These are phyloP conservation scores for Tachyglossus aculeatus DNA, from an alignment of 2,797 vertebrate species.

Conservation along the genomic window DNA sequence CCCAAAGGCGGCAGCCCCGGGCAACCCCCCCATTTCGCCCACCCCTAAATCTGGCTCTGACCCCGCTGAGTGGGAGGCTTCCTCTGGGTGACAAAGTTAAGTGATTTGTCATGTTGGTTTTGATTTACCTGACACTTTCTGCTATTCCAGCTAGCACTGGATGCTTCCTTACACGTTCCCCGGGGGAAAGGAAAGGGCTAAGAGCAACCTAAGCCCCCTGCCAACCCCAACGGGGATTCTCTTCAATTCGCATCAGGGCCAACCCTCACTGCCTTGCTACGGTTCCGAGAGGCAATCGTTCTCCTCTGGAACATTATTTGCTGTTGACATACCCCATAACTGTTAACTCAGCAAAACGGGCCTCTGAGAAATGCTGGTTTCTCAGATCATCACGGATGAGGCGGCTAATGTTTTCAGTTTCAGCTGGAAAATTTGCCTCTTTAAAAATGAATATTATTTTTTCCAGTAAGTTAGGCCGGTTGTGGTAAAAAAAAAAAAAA, in stretches of 20 bases:
- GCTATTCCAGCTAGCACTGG: not conserved
- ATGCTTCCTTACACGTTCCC: not conserved
- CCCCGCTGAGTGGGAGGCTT: not conserved
- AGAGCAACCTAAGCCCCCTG: not conserved
- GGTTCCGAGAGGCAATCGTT: not conserved
- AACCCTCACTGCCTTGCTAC: too few relatives aligned
- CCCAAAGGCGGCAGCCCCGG: too few relatives aligned
- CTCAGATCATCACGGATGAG: constrained; percentile 71
- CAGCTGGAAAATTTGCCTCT: constrained; percentile 76
- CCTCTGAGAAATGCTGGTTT: constrained; percentile 72
- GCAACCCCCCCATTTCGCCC: too few relatives aligned
- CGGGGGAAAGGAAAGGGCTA: not conserved
- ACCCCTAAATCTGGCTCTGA: not conserved
- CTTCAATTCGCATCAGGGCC: too few relatives aligned
- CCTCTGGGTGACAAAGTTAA: too few relatives aligned
- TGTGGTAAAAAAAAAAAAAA: constrained; percentile 73
- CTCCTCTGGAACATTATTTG: constrained; percentile 36
- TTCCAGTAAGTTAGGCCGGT: constrained; percentile 75
- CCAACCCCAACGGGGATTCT: not conserved
- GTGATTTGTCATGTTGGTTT: not conserved
- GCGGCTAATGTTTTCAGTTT: constrained; percentile 77
- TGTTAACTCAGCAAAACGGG: constrained; percentile 69
- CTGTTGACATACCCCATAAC: constrained; percentile 39
- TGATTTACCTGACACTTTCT: not conserved
- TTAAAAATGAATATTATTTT: constrained; percentile 65